phyloP scores from a whole-genome alignment of 2,113 vertebrate species.

The Numida meleagris region DNA sequence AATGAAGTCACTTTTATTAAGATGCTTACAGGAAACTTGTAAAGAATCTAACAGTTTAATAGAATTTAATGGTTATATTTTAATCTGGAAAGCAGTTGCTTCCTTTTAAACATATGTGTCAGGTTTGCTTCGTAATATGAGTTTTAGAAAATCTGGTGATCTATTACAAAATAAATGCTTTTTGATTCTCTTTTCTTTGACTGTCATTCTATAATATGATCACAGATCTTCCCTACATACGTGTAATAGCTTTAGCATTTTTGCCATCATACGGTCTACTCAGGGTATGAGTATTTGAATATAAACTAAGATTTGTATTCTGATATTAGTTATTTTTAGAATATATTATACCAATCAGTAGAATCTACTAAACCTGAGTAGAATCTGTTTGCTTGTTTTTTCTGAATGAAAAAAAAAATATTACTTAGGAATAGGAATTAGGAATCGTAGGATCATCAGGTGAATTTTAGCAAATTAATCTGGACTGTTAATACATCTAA shows the following conservation, averaged over 20 bases:
- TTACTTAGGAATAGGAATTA: not conserved
- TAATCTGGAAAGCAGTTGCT: not conserved
- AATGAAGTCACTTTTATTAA: not conserved
- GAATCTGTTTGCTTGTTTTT: not conserved
- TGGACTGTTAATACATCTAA: not conserved
- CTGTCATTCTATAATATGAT: not conserved
- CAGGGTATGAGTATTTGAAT: not conserved
- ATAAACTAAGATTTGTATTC: not conserved
- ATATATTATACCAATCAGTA: not conserved
- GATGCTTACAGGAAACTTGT: not conserved
- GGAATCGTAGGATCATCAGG: not conserved
- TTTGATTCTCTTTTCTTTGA: not conserved
- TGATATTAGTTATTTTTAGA: not conserved
- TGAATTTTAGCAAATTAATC: not conserved
- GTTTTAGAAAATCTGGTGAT: not conserved
- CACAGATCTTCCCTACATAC: not conserved
- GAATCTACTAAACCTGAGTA: not conserved
- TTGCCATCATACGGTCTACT: rapidly evolving
- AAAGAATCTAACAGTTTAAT: not conserved
- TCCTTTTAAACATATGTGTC: not conserved
- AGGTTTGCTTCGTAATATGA: not conserved
- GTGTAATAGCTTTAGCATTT: not conserved
- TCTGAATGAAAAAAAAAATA: not conserved
- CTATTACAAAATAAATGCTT: not conserved
- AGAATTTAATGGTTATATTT: not conserved